Conservation (phyloP, 2,113 vertebrate species). For the Pseudorhombus dupliciocellatus region DNA sequence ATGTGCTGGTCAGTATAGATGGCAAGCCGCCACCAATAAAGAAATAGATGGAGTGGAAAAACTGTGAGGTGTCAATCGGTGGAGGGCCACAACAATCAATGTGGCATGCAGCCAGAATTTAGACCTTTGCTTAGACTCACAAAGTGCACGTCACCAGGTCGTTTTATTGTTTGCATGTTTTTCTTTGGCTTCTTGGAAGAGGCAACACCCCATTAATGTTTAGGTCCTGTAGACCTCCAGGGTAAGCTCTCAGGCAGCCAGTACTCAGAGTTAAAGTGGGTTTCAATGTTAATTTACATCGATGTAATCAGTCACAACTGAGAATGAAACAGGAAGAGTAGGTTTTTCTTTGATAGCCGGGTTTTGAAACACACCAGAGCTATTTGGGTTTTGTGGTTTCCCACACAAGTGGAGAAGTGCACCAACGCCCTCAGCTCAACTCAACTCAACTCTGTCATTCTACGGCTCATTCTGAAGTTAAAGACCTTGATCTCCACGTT, state of each 20-base stretch:
- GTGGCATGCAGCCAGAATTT: too few species aligned
- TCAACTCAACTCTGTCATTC: constrained; percentile 22
- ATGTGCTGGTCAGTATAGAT: neutral
- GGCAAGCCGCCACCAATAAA: neutral
- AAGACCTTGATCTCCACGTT: constrained; percentile 1
- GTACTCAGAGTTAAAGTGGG: neutral
- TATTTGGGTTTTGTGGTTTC: constrained; percentile 24
- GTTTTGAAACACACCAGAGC: neutral
- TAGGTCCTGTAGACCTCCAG: neutral
- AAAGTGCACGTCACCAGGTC: neutral
- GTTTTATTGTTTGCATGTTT: neutral
- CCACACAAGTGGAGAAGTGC: constrained; percentile 11
- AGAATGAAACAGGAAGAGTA: neutral
- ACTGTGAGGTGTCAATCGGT: too few species aligned
- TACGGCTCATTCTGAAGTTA: constrained; percentile 2
- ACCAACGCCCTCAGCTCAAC: neutral
- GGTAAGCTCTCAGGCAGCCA: neutral
- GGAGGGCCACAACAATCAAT: too few species aligned
- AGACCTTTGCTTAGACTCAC: too few species aligned
- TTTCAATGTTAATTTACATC: neutral
- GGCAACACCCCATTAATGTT: constrained; percentile 5
- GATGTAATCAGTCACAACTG: neutral
- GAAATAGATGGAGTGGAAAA: too few species aligned
- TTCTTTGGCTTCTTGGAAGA: neutral
- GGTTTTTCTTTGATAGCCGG: neutral